Base-by-base conservation (phyloP, 2,888 invertebrate genomes). In the Hymenopus coronatus region DNA sequence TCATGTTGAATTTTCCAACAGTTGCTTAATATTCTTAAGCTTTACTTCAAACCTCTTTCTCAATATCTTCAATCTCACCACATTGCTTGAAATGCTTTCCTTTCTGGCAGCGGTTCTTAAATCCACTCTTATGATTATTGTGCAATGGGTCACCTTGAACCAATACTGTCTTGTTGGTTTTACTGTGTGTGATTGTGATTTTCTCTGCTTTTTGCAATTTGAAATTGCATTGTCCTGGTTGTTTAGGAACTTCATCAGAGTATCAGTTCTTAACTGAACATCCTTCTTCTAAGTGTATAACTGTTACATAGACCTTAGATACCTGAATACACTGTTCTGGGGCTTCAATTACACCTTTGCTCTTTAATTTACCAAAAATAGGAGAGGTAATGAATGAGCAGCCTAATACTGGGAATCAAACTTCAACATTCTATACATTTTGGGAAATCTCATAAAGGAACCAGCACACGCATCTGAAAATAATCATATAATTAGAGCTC, bases 151-250 rank as follows among this genome's bases (percentile, higher is more conserved):
- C 83, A 83, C n/a, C 83, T 83, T 83, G 12, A 83, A 83, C 83
- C 83, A 83, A 83, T 83, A n/a, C 83, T 83, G 83, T n/a, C 83
- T 83, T 83, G n/a, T n/a, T 83, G 83, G 83, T 83, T 83, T 83
- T 83, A 83, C n/a, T 83, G 27, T n/a, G n/a, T 27, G n/a, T 83
- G 83, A 83, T 83, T n/a, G n/a, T 83, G 83, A 83, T 83, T 83
- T 83, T 83, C 83, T 83, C 27, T 83, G 83, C 27, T 27, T 83
- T 83, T 27, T 83, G 83, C n/a, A 83, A 83, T 83, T 83, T 83
- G 83, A 83, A 20, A 83, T 83, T 8, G n/a, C 83, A 83, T 83
- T 83, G 83, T 8, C 83, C 83, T 83, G 12, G 83, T 27, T 83
- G 83, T 83, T 83, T 83, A 20, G 27, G 83, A n/a, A 83, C 27